These are phyloP conservation scores for Holocentrus rufus DNA, from an alignment of 2,797 vertebrate species.

Conservation along the genomic window DNA sequence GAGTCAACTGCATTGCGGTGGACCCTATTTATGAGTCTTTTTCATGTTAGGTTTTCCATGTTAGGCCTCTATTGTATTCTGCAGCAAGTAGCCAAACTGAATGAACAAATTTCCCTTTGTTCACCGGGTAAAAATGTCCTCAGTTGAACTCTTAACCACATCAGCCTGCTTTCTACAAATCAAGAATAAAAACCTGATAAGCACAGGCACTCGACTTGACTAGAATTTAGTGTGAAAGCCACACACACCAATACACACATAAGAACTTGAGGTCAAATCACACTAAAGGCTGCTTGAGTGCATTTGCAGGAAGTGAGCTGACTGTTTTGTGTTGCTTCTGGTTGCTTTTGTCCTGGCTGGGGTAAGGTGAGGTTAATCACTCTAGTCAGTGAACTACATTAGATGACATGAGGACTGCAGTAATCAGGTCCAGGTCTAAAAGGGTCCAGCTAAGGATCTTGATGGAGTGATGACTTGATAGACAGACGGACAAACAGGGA, in stretches of 20 bases:
- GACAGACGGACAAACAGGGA: slow-evolving; percentile 54
- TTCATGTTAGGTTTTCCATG: slow-evolving; percentile 22
- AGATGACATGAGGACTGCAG: not conserved
- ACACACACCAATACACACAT: too few relatives aligned
- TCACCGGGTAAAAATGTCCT: too few relatives aligned
- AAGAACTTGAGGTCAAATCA: too few relatives aligned
- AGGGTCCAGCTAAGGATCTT: not conserved
- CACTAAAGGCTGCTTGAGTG: too few relatives aligned
- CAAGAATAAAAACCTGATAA: not conserved
- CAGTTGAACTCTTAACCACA: not conserved
- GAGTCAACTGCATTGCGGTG: slow-evolving; percentile 46
- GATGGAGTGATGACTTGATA: slow-evolving; percentile 33
- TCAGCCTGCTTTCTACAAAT: not conserved
- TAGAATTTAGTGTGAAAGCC: too few relatives aligned
- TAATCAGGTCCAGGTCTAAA: not conserved
- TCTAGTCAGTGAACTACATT: not conserved
- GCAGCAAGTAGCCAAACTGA: too few relatives aligned
- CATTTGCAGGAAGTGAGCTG: too few relatives aligned
- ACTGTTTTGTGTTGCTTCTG: not conserved
- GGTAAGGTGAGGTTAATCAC: not conserved
- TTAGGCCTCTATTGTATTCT: slow-evolving; percentile 3
- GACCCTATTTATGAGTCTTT: not conserved
- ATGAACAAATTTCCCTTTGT: too few relatives aligned
- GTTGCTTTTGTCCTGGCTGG: not conserved
- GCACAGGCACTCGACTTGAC: not conserved